phyloP scores from a whole-genome alignment of 2,113 vertebrate species.

The Drymodes brunneopygia region DNA sequence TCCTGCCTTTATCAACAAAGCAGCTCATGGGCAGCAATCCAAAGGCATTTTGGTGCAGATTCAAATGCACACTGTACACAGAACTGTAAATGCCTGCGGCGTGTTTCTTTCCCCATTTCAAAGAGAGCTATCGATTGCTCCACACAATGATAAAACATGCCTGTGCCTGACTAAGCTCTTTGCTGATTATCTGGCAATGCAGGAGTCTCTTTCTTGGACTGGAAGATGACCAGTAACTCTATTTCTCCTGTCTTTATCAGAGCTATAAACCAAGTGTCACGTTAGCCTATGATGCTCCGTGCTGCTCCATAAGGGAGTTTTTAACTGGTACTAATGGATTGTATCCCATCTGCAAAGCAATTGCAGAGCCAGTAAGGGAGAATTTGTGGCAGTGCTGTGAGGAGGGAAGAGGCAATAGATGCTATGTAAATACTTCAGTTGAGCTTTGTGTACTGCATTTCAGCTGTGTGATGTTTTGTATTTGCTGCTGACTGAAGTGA shows the following conservation, averaged over 20 bases:
- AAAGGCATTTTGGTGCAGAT: constrained; percentile 10
- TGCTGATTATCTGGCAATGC: neutral
- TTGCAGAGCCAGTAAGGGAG: neutral
- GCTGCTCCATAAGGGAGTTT: neutral
- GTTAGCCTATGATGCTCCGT: neutral
- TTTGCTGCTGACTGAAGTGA: neutral
- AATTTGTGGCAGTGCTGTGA: neutral
- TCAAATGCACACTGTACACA: neutral
- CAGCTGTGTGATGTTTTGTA: neutral
- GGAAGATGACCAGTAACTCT: neutral
- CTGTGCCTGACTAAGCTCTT: neutral
- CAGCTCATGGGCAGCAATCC: neutral
- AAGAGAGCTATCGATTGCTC: neutral
- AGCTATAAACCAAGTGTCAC: neutral
- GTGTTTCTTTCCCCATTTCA: neutral
- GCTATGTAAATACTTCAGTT: neutral
- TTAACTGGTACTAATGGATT: neutral
- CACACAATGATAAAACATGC: neutral
- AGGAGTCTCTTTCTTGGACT: neutral
- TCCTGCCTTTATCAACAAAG: constrained; percentile 29
- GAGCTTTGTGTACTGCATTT: neutral
- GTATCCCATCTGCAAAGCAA: neutral
- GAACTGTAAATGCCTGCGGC: neutral
- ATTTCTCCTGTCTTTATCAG: neutral
- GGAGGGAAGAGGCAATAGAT: neutral